Evolutionary conservation across 2,797 vertebrate species (phyloP).

Genomic region (Myotis planiceps): DNA sequence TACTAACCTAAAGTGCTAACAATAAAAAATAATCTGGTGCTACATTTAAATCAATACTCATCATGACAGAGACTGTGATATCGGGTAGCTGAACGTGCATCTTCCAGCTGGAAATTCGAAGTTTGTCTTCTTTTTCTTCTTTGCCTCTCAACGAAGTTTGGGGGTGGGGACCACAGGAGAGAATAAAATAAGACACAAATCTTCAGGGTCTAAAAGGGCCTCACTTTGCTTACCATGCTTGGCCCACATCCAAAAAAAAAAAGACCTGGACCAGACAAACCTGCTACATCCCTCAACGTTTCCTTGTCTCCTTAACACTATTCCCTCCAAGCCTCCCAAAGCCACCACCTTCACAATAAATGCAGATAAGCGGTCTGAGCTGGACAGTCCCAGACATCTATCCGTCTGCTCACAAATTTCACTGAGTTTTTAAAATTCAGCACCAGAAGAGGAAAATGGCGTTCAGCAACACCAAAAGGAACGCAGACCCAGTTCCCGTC

Average conservation of each 20-base stretch:
- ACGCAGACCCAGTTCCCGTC: not conserved
- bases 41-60: conserved; percentile 8
- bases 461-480: not conserved
- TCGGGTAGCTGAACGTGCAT: not conserved
- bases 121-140: not conserved
- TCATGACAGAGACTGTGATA: not conserved
- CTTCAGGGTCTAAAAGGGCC: not conserved
- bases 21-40: conserved; percentile 13
- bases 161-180: not conserved
- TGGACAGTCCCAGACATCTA: not conserved
- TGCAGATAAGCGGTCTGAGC: not conserved
- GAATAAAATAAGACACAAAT: not conserved
- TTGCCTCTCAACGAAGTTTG: not conserved
- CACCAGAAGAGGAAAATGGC: not conserved
- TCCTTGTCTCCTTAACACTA: not conserved
- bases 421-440: conserved; percentile 43
- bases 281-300: not conserved
- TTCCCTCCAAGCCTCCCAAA: not conserved
- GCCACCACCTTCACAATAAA: conserved; percentile 37
- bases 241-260: not conserved
- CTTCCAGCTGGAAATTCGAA: conserved; percentile 26
- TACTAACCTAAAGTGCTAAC: conserved; percentile 1
- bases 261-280: not conserved
- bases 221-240: not conserved
- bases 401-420: conserved; percentile 28